Base-by-base conservation (phyloP, 2,888 invertebrate species). In the Apocheima hispidaria region DNA sequence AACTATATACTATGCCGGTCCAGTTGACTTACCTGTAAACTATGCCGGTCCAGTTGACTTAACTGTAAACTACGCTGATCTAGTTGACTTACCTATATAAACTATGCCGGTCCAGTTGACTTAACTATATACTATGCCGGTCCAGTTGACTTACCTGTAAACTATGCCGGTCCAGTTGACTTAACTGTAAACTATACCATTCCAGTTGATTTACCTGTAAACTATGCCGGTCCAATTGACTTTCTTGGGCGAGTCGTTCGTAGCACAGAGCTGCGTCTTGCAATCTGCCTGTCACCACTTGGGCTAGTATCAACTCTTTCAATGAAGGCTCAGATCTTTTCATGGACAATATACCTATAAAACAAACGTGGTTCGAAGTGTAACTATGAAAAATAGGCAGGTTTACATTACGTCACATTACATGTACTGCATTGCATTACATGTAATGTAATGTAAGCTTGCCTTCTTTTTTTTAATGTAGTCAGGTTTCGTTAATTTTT, bases 181-280 rank as follows among this genome's bases (percentile, higher is more conserved):
- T n/a, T n/a, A n/a, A n/a, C n/a, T n/a, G n/a, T 1, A 14, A 35
- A 12, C 14, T 14, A 5, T n/a, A 14, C 4, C 1, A 6, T 10
- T 23, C 21, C n/a, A n/a, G n/a, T n/a, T 43, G n/a, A 9, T 9
- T 57, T 75, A 90, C 93, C 78, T 88, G 88, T 56, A 93, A 82
- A 65, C 88, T 90, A 48, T 93, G 86, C 21, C 86, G 87, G 50
- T 93, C 93, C 0, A 93, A 79, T 18, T 92, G 92, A 1, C 88
- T 87, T 54, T 93, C 92, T 71, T 95, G 95, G 0, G 96, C 95
- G 51, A 97, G 93, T 66, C 96, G 94, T 83, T 98, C 98, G 82
- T 98, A 98, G 78, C 98, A 98, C 1, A 96, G 94, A 1, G 97
- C 96, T 0, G 98, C 98, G 80, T 98, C 98, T 82, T 96, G 96